phyloP scores from a whole-genome alignment of 2,797 vertebrate species.

The Mionectes olivaceus region DNA sequence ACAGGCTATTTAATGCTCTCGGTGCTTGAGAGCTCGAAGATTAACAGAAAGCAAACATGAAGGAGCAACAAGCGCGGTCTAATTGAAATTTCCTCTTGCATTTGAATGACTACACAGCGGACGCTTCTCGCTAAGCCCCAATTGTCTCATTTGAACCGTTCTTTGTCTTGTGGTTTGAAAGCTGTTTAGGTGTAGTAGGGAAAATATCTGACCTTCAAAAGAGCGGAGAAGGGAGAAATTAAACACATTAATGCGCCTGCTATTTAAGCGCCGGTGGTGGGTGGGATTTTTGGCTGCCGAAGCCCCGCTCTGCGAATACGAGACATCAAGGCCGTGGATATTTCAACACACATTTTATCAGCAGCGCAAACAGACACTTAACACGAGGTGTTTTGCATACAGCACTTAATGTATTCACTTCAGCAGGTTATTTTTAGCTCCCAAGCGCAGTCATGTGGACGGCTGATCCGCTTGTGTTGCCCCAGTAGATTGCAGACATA shows the following conservation, averaged over 20 bases:
- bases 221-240: not conserved
- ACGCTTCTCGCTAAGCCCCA: not conserved
- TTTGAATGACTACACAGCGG: slow-evolving; percentile 8
- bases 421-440: slow-evolving; percentile 48
- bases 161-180: not conserved
- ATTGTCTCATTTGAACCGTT: not conserved
- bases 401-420: not conserved
- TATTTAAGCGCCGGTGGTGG: not conserved
- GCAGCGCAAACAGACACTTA: slow-evolving; percentile 50
- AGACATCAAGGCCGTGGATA: slow-evolving; percentile 39
- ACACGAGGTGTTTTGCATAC: slow-evolving; percentile 35
- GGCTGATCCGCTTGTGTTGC: slow-evolving; percentile 28
- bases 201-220: not conserved
- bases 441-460: slow-evolving; percentile 31
- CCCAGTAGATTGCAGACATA: slow-evolving; percentile 44
- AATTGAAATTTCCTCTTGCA: slow-evolving; percentile 6
- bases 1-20: fast-evolving
- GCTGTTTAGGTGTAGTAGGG: not conserved
- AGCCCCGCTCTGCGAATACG: not conserved
- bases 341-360: slow-evolving; percentile 47
- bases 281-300: slow-evolving; percentile 48
- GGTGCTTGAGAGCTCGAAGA: not conserved
- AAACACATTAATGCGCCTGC: not conserved
- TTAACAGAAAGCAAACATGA: not conserved
- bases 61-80: not conserved